phyloP scores from a whole-genome alignment of 2,888 invertebrate species.

The Synanthedon tipuliformis region DNA sequence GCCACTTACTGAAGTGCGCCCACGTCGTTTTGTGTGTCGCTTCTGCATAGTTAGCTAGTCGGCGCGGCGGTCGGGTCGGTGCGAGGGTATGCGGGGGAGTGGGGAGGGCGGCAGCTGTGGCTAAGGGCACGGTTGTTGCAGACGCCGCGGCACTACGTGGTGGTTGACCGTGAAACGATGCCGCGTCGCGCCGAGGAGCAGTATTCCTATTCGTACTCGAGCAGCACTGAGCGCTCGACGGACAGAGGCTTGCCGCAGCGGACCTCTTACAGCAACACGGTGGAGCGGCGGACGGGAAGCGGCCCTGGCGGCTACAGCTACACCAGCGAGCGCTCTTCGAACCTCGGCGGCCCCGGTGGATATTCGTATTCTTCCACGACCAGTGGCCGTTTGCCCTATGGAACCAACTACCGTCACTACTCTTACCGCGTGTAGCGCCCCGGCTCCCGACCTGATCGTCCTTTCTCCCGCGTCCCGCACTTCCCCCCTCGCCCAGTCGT shows the following conservation, averaged over 20 bases:
- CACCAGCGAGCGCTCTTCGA: constrained; percentile 79
- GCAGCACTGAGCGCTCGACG: constrained; percentile 67
- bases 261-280: constrained; percentile 74
- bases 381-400: constrained; percentile 85
- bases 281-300: constrained; percentile 77
- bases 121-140: constrained; percentile 72
- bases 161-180: constrained; percentile 81
- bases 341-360: constrained; percentile 82
- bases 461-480: constrained; percentile 24
- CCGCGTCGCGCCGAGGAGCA: constrained; percentile 81
- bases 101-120: constrained; percentile 25
- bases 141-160: constrained; percentile 91
- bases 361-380: constrained; percentile 85
- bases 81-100: constrained; percentile 38
- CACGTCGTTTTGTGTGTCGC: constrained; percentile 46
- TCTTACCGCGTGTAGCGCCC: constrained; percentile 84
- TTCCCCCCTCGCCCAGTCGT: constrained; percentile 4
- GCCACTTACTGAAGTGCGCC: constrained; percentile 47
- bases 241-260: constrained; percentile 70
- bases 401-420: constrained; percentile 86
- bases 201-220: constrained; percentile 86
- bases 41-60: constrained; percentile 38
- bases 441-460: constrained; percentile 25
- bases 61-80: constrained; percentile 30
- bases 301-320: constrained; percentile 84